Conservation (phyloP, 2,113 vertebrate species). For the Scophthalmus maximus region DNA sequence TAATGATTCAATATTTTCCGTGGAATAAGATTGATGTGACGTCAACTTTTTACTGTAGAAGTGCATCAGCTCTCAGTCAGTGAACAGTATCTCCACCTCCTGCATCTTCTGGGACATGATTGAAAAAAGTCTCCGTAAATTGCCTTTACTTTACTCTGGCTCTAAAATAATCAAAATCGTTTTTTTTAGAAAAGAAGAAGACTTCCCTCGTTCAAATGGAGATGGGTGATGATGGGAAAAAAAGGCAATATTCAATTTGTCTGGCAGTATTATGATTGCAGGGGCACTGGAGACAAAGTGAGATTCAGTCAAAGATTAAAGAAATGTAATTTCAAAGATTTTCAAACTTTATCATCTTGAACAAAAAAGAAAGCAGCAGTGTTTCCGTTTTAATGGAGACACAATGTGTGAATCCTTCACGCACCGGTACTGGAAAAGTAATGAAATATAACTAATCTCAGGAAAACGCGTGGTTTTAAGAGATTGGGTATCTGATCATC, state of each 20-base stretch:
- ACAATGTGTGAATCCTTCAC: background rate
- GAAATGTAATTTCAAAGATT: background rate
- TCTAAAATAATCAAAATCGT: background rate
- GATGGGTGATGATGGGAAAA: conserved; percentile 3
- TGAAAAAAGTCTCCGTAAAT: background rate
- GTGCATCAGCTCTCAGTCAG: no score
- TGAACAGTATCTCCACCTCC: background rate
- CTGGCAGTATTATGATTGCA: conserved; percentile 2
- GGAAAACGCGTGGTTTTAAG: background rate
- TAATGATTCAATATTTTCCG: no score
- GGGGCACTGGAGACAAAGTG: background rate
- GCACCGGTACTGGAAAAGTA: background rate
- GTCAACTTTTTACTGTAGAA: no score
- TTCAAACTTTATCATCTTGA: background rate
- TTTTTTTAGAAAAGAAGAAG: background rate
- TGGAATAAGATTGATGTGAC: no score
- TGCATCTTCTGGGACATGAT: background rate
- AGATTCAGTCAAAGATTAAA: conserved; percentile 17
- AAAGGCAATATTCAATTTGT: conserved; percentile 23
- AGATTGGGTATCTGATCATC: background rate
- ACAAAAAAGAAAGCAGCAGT: background rate
- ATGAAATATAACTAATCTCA: background rate
- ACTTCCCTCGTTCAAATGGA: background rate
- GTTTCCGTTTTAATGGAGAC: background rate
- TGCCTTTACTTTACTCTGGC: background rate